A percentile compares a stretch with the other conserved stretches of the same genome.
phyloP scores from a whole-genome alignment of 1,140 invertebrate species.

The Campoletis sonorensis region DNA sequence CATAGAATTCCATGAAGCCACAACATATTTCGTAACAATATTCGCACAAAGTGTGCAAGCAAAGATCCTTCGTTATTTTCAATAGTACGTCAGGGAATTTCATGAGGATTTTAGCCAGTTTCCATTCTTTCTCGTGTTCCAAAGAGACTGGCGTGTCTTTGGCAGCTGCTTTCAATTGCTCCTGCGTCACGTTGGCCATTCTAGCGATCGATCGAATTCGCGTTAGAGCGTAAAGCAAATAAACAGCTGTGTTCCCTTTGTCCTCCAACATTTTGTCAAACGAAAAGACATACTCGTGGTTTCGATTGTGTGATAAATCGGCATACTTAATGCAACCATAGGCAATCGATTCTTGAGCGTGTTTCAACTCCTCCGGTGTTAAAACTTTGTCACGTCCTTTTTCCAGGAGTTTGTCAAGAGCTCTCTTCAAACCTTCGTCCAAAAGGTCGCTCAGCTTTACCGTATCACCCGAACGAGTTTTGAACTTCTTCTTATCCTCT shows the following conservation, averaged over 20 bases:
- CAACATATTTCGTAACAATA: constrained; percentile 97
- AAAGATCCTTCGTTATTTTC: constrained; percentile 90
- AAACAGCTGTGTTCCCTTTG: constrained; percentile 99
- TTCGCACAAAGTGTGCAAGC: constrained; percentile 94
- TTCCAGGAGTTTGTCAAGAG: constrained; percentile 91
- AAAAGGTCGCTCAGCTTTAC: constrained; percentile 93
- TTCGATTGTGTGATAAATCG: constrained; percentile 95
- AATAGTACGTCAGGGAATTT: constrained; percentile 93
- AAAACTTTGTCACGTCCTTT: constrained; percentile 94
- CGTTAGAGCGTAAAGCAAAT: constrained; percentile 96
- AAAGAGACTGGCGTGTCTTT: constrained; percentile 81
- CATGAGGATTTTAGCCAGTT: constrained; percentile 91
- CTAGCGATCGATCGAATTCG: constrained; percentile 95
- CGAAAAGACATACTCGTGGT: constrained; percentile 98
- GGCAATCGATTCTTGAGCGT: constrained; percentile 93
- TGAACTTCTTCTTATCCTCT: constrained; percentile 99
- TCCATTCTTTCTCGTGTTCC: constrained; percentile 95
- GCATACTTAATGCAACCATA: constrained; percentile 99
- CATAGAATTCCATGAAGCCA: constrained; percentile 97
- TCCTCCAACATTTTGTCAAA: constrained; percentile 99
- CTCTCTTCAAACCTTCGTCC: constrained; percentile 93
- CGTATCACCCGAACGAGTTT: constrained; percentile 98
- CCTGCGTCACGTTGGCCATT: constrained; percentile 82
- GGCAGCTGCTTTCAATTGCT: constrained; percentile 78
- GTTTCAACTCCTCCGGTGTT: constrained; percentile 87